Percentiles rank a stretch among this genome's conserved stretches.
Conservation (phyloP, 2,888 invertebrate genomes). For the Dexiosoma caninum region DNA sequence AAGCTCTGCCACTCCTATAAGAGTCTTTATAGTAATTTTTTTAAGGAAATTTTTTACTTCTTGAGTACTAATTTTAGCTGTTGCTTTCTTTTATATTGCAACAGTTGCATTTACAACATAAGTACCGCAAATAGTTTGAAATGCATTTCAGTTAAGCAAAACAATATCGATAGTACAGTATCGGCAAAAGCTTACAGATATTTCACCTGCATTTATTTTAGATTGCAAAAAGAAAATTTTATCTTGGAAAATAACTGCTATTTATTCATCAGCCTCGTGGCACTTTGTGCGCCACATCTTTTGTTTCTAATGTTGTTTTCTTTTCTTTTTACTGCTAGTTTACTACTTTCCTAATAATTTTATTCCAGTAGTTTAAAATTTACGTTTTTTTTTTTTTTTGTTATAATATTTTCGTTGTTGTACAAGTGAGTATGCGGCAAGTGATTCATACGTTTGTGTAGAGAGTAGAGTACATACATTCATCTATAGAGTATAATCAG, state of each 20-base stretch:
- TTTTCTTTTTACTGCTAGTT: slow-evolving; percentile 13
- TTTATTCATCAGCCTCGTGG: slow-evolving; percentile 59
- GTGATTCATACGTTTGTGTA: slow-evolving; percentile 57
- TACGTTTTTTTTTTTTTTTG: slow-evolving; percentile 5
- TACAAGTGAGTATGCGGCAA: slow-evolving; percentile 46
- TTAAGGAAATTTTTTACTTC: not conserved
- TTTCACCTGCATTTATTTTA: slow-evolving; percentile 45
- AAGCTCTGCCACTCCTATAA: not conserved
- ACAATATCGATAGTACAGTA: slow-evolving; percentile 65
- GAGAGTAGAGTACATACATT: slow-evolving; percentile 44
- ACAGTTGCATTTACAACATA: slow-evolving; percentile 23
- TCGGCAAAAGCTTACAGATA: slow-evolving; percentile 66
- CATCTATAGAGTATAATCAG: slow-evolving; percentile 55
- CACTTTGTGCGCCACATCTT: slow-evolving; percentile 46
- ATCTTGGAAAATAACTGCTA: slow-evolving; percentile 53
- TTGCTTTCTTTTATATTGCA: slow-evolving; percentile 16
- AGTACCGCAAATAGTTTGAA: not conserved
- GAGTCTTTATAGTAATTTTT: not conserved
- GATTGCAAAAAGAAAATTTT: slow-evolving; percentile 28
- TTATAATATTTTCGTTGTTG: slow-evolving; percentile 22
- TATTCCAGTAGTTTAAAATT: slow-evolving; percentile 30
- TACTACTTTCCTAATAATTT: slow-evolving; percentile 56
- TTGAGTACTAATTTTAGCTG: not conserved
- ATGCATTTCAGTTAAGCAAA: not conserved
- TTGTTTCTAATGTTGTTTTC: slow-evolving; percentile 27